Evolutionary conservation across 2,113 vertebrate genomes (phyloP), one percentile per base, ranked within the genome.

Genomic region (Malurus elegans): DNA sequence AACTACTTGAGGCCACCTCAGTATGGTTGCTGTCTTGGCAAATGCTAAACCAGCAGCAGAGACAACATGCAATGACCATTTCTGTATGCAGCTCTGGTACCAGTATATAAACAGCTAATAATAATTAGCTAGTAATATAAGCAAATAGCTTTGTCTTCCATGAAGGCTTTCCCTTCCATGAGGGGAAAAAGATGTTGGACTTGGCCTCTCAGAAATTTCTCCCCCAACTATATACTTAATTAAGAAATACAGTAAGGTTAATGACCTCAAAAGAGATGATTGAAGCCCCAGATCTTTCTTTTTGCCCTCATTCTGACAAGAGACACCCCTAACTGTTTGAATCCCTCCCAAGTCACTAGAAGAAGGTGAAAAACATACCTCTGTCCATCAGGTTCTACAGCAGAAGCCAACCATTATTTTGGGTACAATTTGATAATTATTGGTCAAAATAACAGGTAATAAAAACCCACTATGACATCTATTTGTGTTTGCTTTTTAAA

Each of bases 1-100:
- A 79, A 54, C 28, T 44, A 3, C 20, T 32, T 57, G n/a, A 90
- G n/a, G 34, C 18, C 9, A 47, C 10, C 19, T 28, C 2, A 0
- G 31, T 57, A 67, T 0, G 0, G 24, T 0, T 3, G 5, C 8
- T 64, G 10, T 21, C 38, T 60, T 45, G 14, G 13, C 18, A 87
- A 81, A 47, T 34, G 51, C 14, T 31, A 31, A 5, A 36, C 8
- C 16, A 31, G 73, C 19, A 65, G 70, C 1, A 38, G 26, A 26
- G 5, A 28, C 15, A 93, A 48, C 12, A 40, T 10, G 83, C 57
- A 66, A 3, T 9, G 14, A 32, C 25, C 10, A 26, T 38, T 79
- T 78, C 71, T 57, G 25, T 6, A 25, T 21, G 18, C 65, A 65
- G 25, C 45, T 57, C 14, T 28, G 6, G n/a, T 20, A 67, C 17